These are phyloP conservation scores for Liasis olivaceus DNA, from an alignment of 2,797 vertebrate species.

Conservation along the genomic window DNA sequence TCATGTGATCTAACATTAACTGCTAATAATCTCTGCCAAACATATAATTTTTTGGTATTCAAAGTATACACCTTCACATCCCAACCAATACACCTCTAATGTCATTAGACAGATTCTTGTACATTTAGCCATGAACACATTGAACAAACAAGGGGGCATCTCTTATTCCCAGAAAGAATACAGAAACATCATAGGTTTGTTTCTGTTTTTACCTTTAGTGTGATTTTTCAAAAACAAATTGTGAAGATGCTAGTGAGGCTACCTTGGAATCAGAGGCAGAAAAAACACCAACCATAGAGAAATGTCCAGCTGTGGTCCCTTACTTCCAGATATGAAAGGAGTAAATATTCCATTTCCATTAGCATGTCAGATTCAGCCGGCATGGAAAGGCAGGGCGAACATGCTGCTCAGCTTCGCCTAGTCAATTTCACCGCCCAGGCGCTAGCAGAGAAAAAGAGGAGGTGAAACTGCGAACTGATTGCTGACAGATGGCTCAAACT, in stretches of 20 bases:
- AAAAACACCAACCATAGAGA: background rate
- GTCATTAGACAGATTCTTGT: background rate
- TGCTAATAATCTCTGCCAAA: background rate
- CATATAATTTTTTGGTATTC: background rate
- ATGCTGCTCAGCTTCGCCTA: too few relatives aligned
- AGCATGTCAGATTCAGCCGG: too few relatives aligned
- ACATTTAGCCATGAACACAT: background rate
- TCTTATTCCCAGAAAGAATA: slow-evolving; percentile 10
- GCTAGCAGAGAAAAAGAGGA: too few relatives aligned
- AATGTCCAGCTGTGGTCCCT: background rate
- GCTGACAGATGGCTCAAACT: too few relatives aligned
- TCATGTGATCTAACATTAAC: background rate
- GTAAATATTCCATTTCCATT: background rate
- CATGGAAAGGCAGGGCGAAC: too few relatives aligned
- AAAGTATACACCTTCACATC: background rate
- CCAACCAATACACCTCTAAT: background rate
- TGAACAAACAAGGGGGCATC: background rate
- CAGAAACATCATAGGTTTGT: background rate
- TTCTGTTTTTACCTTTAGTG: background rate
- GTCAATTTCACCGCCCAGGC: too few relatives aligned
- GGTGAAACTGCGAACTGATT: too few relatives aligned
- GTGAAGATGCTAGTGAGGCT: background rate
- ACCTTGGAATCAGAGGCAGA: slow-evolving; percentile 5
- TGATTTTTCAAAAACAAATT: background rate
- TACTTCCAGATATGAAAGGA: slow-evolving; percentile 9